Evolutionary conservation across 2,888 invertebrate species (phyloP), one percentile per base, ranked within the genome.

Genomic region (Chymomyza fuscimana): DNA sequence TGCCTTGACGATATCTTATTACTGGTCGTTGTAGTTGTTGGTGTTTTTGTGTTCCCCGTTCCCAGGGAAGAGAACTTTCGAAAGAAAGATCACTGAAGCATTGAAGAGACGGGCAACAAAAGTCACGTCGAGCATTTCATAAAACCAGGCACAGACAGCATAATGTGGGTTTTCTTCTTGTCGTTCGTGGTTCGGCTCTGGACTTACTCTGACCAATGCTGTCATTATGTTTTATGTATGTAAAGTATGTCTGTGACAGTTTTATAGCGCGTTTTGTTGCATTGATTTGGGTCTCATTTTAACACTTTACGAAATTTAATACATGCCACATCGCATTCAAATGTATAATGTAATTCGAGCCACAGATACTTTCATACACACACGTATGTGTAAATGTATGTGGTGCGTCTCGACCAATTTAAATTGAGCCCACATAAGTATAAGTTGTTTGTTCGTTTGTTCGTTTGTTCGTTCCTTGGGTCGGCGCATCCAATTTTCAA

Each of bases 181-280:
- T 52, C 22, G 36, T 58, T 52, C 22, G 36, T 58, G 67, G 63
- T 52, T 50, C 61, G 63, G 16, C 25, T 10, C 32, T 29, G 50
- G 52, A 63, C 19, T 12, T 62, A 29, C 4, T 46, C 51, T 65
- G 66, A 63, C 67, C 74, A 67, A 69, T 69, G 79, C 40, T 54
- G 72, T 69, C 80, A 80, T 65, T 85, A 82, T 87, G 78, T 82
- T 87, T 87, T 87, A 87, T 85, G 82, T 66, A 67, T 63, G 54
- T 63, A 19, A 63, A 46, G 40, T 6, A 32, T 50, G 52, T 52
- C 69, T 80, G 75, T 85, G 83, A 83, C 87, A 87, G 77, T 87
- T 87, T 83, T 83, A 82, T 87, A 83, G 73, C 69, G 77, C 80
- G 75, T 78, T 78, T 77, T 70, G 69, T 40, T 77, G 86, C 86